phyloP scores from a whole-genome alignment of 2,888 invertebrate species.

The Drosophila niveifrons region DNA sequence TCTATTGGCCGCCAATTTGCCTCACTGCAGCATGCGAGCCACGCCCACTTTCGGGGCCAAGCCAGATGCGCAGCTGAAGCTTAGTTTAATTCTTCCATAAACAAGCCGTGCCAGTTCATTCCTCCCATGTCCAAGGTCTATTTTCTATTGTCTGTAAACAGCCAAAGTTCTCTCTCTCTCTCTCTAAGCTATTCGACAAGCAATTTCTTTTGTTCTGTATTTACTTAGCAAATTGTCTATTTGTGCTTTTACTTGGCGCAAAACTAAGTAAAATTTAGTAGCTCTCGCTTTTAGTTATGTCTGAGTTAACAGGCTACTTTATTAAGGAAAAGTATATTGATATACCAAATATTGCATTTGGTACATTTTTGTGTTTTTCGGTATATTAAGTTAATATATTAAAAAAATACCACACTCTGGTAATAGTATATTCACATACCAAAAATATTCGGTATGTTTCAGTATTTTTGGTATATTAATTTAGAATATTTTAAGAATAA shows the following conservation, averaged over 20 bases:
- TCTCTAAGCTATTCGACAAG: neutral
- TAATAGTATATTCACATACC: no score
- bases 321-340: no score
- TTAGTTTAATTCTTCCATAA: constrained; percentile 12
- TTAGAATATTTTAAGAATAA: no score
- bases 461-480: no score
- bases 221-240: neutral
- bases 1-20: constrained; percentile 64
- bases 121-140: constrained; percentile 11
- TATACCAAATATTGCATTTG: no score
- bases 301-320: neutral
- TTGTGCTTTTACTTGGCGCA: no score
- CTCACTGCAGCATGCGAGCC: constrained; percentile 33
- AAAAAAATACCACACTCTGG: no score
- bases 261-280: neutral
- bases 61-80: neutral
- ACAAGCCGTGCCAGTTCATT: constrained; percentile 25
- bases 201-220: neutral
- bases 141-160: constrained; percentile 1
- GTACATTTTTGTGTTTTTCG: no score
- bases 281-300: neutral
- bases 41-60: neutral
- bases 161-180: no score
- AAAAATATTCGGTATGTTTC: no score
- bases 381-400: no score